These are phyloP conservation scores for Cepaea nemoralis DNA, from an alignment of 1,140 invertebrate species.

Conservation along the genomic window DNA sequence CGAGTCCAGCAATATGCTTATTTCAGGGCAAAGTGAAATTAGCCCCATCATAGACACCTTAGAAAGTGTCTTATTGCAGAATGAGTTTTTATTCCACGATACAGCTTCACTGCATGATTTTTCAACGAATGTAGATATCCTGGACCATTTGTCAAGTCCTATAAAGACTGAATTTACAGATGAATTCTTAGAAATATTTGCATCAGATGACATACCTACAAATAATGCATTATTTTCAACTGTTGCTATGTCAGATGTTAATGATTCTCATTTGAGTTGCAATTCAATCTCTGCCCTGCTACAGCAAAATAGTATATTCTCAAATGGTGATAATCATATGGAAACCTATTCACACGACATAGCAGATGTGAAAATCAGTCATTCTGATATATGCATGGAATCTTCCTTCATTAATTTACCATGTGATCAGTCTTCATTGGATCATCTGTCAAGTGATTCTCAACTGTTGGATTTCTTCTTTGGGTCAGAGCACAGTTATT, in stretches of 20 bases:
- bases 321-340: not conserved
- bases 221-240: not conserved
- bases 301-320: not conserved
- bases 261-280: not conserved
- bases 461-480: not conserved
- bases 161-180: not conserved
- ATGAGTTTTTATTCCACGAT: not conserved
- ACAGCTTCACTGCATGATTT: not conserved
- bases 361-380: not conserved
- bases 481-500: not conserved
- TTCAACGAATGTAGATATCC: not conserved
- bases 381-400: not conserved
- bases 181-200: no score
- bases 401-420: not conserved
- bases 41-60: not conserved
- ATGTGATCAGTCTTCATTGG: not conserved
- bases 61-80: not conserved
- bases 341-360: not conserved
- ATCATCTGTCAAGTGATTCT: not conserved
- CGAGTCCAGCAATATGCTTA: not conserved
- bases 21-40: not conserved
- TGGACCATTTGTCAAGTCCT: not conserved
- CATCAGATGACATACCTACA: not conserved
- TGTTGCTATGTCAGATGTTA: not conserved
- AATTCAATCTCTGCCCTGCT: not conserved